Base-by-base conservation (phyloP, 2,113 vertebrate species). In the Varanus salvator region DNA sequence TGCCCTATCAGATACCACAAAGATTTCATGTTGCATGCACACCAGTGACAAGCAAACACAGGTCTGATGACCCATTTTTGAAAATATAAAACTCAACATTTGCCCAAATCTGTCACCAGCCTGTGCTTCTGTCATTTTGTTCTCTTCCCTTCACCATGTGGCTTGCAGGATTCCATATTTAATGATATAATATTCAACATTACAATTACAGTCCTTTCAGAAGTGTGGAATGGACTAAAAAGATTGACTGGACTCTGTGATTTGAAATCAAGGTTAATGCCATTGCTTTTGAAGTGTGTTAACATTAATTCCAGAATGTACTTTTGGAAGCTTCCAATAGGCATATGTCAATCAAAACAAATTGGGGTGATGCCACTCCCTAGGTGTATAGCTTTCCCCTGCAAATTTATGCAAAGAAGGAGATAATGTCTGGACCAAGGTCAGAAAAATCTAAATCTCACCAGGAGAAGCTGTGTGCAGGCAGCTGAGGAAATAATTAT, bases 401-500 rank as follows among this genome's bases (percentile, higher is more conserved):
- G 60, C 90, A 94, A 97, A 96, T 97, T 96, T 97, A 96, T 95
- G 95, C 90, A 93, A 90, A 95, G 92, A 91, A 91, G 91, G 86
- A 96, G 92, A 96, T 90, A 95, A 95, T 93, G 89, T 95, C 82
- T 95, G 89, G 86, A 93, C 82, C 81, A 95, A 96, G 96, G 95
- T 97, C 95, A 97, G 93, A 87, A 90, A 95, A 93, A 92, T 81
- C 85, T 92, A 86, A 94, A 94, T 96, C 95, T 96, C 93, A 34
- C 82, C 64, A 95, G 93, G 83, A 94, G 92, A 92, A 94, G 72
- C 91, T 88, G 31, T 77, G 14, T 91, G 54, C 87, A 93, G 91
- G 91, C 84, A 95, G 91, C 90, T 91, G 83, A 96, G 87, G 91
- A 96, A 95, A 96, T 96, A 97, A 97, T 97, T 97, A 95, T 93